Percentiles rank a stretch among this genome's conserved stretches.
Evolutionary conservation across 2,797 vertebrate genomes (phyloP).

Genomic region (Adrianichthys oophorus): DNA sequence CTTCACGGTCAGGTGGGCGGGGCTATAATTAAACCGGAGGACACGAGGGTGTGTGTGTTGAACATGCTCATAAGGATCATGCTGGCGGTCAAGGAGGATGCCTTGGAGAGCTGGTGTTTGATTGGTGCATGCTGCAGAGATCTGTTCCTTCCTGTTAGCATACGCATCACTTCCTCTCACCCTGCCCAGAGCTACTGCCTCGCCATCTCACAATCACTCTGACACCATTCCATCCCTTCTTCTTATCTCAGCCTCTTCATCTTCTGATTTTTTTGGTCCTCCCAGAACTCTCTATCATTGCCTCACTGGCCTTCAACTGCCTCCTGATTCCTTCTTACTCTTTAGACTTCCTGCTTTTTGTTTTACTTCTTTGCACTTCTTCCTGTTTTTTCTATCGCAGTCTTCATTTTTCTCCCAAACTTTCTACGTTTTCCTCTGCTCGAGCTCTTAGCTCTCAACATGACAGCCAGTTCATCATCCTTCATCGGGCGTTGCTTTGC

Average conservation of each 20-base stretch:
- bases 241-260: constrained; percentile 31
- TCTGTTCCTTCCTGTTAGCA: constrained; percentile 73
- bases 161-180: constrained; percentile 70
- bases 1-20: constrained; percentile 1
- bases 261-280: constrained; percentile 12
- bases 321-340: background rate
- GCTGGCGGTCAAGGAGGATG: constrained; percentile 56
- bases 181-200: constrained; percentile 73
- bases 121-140: constrained; percentile 70
- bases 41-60: constrained; percentile 14
- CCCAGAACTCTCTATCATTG: constrained; percentile 4
- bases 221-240: constrained; percentile 53
- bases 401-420: constrained; percentile 8
- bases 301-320: background rate
- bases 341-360: background rate
- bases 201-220: constrained; percentile 70
- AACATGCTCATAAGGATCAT: constrained; percentile 35
- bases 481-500: constrained; percentile 27
- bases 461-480: constrained; percentile 48
- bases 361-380: constrained; percentile 5
- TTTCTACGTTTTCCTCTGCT: constrained; percentile 38
- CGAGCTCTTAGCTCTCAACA: constrained; percentile 47
- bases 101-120: constrained; percentile 72
- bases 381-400: constrained; percentile 15
- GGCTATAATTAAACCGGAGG: constrained; percentile 15